Evolutionary conservation across 1,140 invertebrate genomes (phyloP), one percentile per base, ranked within the genome.

Genomic region (Phymastichus coffea): DNA sequence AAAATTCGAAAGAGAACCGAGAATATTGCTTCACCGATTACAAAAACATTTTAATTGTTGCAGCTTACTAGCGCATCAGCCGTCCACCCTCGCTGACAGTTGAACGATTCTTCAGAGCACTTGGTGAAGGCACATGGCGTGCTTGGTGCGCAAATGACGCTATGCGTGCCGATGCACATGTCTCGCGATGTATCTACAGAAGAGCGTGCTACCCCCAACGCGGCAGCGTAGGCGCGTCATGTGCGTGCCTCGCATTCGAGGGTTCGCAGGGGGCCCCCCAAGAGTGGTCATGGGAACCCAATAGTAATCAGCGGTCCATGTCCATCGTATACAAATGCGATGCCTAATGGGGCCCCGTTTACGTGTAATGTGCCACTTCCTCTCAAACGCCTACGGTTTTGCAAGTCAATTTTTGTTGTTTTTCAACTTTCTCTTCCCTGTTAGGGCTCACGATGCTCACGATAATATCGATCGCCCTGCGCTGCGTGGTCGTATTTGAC

Each of bases 221-320:
- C n/a, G n/a, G n/a, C n/a, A n/a, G n/a, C n/a, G n/a, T n/a, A n/a
- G n/a, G n/a, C n/a, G n/a, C 43, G 61, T 63, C 61, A 55, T 58
- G 51, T 63, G 48, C 25, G 40, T n/a, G n/a, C 33, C 30, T 20
- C 12, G 25, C 15, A 30, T 10, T n/a, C n/a, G n/a, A n/a, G 48
- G 57, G 67, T 72, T 76, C 68, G 75, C 75, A 71, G 75, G 75
- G 75, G 75, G 74, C 67, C 69, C 61, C 66, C 10, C n/a, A 40
- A 40, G 15, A 6, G 38, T 12, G 69, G 68, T 65, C 67, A 71
- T 77, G 75, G 74, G 75, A 77, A 77, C 71, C 54, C 57, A 63
- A 48, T 52, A 58, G 54, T 65, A 67, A 60, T 66, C 74, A 77
- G 48, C 72, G 53, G 71, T 53, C 72, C 73, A 70, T 75, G 72